These are phyloP conservation scores for Chloroceryle aenea DNA, from an alignment of 2,113 vertebrate species.

Conservation along the genomic window DNA sequence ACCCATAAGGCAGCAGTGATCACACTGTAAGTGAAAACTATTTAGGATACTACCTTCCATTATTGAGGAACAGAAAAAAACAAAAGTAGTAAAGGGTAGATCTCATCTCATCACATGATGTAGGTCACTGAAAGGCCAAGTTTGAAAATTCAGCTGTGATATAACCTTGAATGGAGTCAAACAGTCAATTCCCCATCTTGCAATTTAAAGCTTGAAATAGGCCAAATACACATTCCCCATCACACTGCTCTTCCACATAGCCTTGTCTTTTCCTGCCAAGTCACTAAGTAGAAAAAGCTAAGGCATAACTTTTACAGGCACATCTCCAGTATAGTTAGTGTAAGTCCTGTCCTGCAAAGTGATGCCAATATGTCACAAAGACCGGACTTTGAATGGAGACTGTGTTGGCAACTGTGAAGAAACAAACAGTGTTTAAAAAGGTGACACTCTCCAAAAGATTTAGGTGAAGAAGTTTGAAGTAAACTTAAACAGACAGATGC, in stretches of 20 bases:
- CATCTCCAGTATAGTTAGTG: neutral
- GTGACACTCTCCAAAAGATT: neutral
- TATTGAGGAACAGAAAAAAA: neutral
- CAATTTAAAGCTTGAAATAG: neutral
- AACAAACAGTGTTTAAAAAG: neutral
- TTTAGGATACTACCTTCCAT: neutral
- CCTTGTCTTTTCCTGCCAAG: conserved; percentile 10
- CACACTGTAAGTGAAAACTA: neutral
- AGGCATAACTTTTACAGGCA: neutral
- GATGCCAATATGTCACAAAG: neutral
- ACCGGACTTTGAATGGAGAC: neutral
- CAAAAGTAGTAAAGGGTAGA: neutral
- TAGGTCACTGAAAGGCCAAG: conserved; percentile 55
- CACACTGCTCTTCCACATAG: neutral
- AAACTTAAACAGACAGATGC: neutral
- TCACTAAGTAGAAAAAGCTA: neutral
- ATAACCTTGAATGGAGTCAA: conserved; percentile 3
- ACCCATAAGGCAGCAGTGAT: neutral
- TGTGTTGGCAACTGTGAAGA: neutral
- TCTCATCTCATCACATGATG: neutral
- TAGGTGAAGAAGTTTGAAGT: neutral
- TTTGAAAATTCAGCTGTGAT: conserved; percentile 35
- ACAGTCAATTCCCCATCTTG: conserved; percentile 13
- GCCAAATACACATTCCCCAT: conserved; percentile 24
- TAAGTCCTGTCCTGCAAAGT: neutral